These are phyloP conservation scores for Sorex maritimensis DNA, from an alignment of 2,797 vertebrate species.

Conservation along the genomic window DNA sequence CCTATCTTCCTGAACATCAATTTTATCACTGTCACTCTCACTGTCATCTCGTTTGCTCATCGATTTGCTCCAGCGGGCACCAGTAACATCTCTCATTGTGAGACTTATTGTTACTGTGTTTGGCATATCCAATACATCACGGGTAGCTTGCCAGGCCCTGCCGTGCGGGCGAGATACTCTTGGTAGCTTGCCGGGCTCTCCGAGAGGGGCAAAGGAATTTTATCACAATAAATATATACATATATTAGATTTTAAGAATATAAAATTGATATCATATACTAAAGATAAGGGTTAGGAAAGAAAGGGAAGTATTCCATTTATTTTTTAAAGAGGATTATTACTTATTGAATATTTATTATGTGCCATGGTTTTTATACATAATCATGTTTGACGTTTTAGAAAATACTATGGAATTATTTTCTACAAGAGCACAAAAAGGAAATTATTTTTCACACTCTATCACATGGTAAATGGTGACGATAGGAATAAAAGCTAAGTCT, in stretches of 20 bases:
- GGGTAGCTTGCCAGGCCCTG: too few relatives aligned
- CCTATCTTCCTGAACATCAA: neutral
- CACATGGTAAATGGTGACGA: neutral
- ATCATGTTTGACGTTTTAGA: slow-evolving; percentile 8
- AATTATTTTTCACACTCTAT: neutral
- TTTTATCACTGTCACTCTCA: neutral
- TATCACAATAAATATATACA: neutral
- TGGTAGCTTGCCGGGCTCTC: too few relatives aligned
- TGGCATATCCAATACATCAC: too few relatives aligned
- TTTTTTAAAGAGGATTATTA: neutral
- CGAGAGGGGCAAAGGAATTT: too few relatives aligned
- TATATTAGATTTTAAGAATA: neutral
- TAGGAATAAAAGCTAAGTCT: slow-evolving; percentile 8
- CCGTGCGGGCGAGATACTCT: too few relatives aligned
- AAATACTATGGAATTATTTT: neutral
- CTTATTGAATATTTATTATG: neutral
- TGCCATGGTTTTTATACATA: neutral
- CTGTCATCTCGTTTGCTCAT: too few relatives aligned
- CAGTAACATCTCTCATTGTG: too few relatives aligned
- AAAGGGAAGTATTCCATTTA: neutral
- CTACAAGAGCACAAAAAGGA: neutral
- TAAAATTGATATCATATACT: neutral
- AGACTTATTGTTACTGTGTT: too few relatives aligned
- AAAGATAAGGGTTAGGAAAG: neutral
- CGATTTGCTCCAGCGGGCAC: too few relatives aligned